phyloP scores from a whole-genome alignment of 1,140 invertebrate genomes.

The Solenopsis fugax region DNA sequence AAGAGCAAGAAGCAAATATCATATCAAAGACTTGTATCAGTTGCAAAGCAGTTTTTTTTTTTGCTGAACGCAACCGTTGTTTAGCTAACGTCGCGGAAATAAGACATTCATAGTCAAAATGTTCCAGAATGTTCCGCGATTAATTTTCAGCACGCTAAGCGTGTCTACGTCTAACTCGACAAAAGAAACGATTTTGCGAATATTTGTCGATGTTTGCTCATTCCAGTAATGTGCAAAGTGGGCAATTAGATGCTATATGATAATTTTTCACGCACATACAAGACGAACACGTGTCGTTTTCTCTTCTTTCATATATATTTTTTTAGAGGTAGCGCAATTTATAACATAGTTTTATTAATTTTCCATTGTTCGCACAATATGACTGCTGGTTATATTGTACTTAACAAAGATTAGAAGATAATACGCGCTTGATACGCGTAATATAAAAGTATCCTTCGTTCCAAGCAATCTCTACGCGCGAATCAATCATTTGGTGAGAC shows the following conservation, averaged over 20 bases:
- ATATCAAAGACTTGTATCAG: too few species aligned
- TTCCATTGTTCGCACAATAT: neutral
- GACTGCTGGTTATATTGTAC: neutral
- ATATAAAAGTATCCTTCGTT: neutral
- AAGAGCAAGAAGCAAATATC: too few species aligned
- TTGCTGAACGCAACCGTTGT: too few species aligned
- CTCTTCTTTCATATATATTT: neutral
- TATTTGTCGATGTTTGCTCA: neutral
- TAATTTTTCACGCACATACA: constrained; percentile 47
- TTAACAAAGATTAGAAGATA: neutral
- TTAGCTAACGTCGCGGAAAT: neutral
- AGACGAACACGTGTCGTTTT: constrained; percentile 16
- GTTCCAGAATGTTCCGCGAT: neutral
- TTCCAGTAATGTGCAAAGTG: constrained; percentile 26
- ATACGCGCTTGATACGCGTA: neutral
- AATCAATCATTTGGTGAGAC: neutral
- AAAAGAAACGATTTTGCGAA: neutral
- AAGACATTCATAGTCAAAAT: neutral
- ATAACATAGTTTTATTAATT: neutral
- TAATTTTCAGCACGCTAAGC: neutral
- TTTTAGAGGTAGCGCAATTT: neutral
- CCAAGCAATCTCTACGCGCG: neutral
- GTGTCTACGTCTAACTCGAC: neutral
- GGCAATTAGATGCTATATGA: constrained; percentile 7
- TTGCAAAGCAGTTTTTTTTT: too few species aligned